Conservation (phyloP, 2,113 vertebrate species). For the Ovibos moschatus region DNA sequence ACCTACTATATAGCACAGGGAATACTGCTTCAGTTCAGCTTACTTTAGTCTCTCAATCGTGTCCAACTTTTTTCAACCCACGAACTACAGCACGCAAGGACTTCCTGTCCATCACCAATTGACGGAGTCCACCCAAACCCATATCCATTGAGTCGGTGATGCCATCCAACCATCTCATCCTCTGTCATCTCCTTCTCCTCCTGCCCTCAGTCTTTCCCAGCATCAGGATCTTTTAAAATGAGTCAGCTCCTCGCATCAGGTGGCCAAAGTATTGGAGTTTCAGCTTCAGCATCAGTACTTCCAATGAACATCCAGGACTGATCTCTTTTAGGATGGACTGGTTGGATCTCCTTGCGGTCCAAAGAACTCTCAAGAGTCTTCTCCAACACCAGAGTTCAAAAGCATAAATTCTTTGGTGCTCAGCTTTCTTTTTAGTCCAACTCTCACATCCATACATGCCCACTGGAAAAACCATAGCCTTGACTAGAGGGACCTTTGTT, state of each 20-base stretch:
- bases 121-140: fast-evolving
- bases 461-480: background rate
- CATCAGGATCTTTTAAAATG: background rate
- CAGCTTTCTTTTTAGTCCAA: background rate
- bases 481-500: background rate
- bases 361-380: background rate
- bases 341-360: background rate
- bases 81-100: fast-evolving
- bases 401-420: fast-evolving
- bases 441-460: background rate
- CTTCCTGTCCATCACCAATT: background rate
- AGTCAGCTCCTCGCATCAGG: background rate
- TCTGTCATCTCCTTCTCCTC: background rate
- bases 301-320: background rate
- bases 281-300: background rate
- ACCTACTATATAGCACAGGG: background rate
- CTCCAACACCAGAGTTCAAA: background rate
- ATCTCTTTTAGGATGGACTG: background rate
- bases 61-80: background rate
- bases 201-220: background rate
- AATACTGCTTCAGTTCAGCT: background rate
- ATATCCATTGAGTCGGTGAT: background rate
- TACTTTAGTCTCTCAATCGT: background rate
- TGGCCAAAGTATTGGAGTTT: background rate
- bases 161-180: background rate